A percentile compares a stretch with the other conserved stretches of the same genome.
Conservation (phyloP, 2,113 vertebrate species). For the Grallaria varia region DNA sequence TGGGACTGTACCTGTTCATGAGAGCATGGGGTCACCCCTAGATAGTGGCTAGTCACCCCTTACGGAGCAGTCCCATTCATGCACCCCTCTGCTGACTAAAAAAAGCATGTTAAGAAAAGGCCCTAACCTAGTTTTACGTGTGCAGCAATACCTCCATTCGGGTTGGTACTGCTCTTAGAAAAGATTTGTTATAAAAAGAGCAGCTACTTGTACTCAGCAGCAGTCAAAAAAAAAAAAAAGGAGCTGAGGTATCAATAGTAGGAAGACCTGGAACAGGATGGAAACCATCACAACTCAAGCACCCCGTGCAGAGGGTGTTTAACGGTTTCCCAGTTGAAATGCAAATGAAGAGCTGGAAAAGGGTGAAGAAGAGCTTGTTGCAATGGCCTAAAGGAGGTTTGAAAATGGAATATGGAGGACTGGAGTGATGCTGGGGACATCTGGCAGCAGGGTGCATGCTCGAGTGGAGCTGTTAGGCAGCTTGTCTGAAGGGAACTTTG, state of each 20-base stretch:
- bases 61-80: fast-evolving
- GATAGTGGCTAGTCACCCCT: neutral
- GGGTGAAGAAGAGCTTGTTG: neutral
- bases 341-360: neutral
- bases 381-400: neutral
- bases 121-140: neutral
- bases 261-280: neutral
- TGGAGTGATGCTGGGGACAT: neutral
- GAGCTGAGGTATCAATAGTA: neutral
- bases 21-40: neutral
- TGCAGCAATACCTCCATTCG: neutral
- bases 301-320: neutral
- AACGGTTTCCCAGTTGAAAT: neutral
- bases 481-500: neutral
- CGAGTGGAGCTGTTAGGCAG: neutral
- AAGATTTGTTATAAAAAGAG: neutral
- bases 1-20: neutral
- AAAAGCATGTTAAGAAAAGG: neutral
- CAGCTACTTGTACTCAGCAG: neutral
- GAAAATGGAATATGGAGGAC: fast-evolving
- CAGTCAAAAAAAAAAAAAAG: neutral
- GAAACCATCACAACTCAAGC: neutral
- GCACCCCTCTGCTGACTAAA: neutral
- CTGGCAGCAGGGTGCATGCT: neutral
- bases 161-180: neutral